Conservation (phyloP, 1,140 invertebrate species). For the Branchinecta lindahli region DNA sequence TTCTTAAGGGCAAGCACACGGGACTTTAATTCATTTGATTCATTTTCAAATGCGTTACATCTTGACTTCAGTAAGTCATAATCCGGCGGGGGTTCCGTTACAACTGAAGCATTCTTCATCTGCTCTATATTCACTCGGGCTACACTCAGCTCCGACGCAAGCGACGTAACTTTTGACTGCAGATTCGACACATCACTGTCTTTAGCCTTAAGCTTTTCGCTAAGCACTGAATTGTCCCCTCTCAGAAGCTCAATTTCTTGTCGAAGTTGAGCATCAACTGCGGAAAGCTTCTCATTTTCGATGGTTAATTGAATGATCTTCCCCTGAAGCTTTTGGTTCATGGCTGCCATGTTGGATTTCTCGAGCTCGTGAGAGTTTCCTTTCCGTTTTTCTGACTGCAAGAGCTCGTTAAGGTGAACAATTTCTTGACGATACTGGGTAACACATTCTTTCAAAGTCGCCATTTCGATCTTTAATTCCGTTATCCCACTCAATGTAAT, state of each 20-base stretch:
- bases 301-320: neutral
- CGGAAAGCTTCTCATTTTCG: constrained; percentile 2
- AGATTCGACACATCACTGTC: neutral
- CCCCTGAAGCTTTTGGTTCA: neutral
- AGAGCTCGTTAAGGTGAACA: neutral
- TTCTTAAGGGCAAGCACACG: neutral
- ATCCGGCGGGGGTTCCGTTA: neutral
- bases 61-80: constrained; percentile 3
- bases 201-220: neutral
- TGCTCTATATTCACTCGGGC: neutral
- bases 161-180: neutral
- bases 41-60: neutral
- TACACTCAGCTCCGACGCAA: neutral
- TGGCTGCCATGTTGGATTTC: neutral
- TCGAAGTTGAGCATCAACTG: neutral
- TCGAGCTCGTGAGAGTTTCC: neutral
- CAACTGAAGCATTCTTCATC: neutral
- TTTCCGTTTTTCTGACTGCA: neutral
- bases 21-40: neutral
- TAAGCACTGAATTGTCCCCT: neutral
- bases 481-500: neutral
- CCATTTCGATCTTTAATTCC: neutral
- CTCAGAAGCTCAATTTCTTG: neutral
- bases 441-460: constrained; percentile 1
- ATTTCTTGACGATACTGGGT: neutral